Base-by-base conservation (phyloP, 2,888 invertebrate species). In the Acleris laterana region DNA sequence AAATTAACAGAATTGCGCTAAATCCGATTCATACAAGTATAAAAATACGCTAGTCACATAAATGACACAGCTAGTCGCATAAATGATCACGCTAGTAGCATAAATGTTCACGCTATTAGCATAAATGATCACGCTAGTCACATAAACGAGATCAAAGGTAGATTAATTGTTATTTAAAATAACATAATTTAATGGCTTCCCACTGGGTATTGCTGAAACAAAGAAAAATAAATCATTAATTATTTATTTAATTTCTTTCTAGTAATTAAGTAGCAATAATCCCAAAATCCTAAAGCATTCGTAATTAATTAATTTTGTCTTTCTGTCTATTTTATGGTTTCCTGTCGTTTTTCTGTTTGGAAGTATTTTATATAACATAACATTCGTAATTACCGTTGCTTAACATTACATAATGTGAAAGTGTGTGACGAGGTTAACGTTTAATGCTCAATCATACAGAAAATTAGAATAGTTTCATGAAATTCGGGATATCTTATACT, bases 131-230 rank as follows among this genome's bases (percentile, higher is more conserved):
- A 53, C 11, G 53, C 53, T 38, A 53, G 68, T 71, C 72, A 57
- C 22, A 57, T 46, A 57, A 57, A 57, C 72, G 84, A 89, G 88
- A 90, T 89, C 88, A 90, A 87, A 87, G 84, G 78, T 68, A 63
- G 61, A 68, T 70, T 69, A 70, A 65, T 50, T 73, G 73, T 74
- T 81, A 79, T 82, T 78, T 82, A 80, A 79, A 83, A 81, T 82
- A 79, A 81, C 79, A 79, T 80, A 78, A 78, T 79, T 79, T 79
- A 62, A 75, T 75, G 55, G 53, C 71, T 68, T 60, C 70, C 53
- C 63, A 71, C 63, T 77, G 72, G 75, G 75, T 71, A 72, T 71
- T 71, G 65, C 60, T 74, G 72, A 11, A 66, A 66, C 66, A 66
- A 66, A 42, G 38, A 22, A 19, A 57, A 48, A 49, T 6, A 19